Evolutionary conservation across 2,888 invertebrate genomes (phyloP).

Genomic region (Thymelicus lineola): DNA sequence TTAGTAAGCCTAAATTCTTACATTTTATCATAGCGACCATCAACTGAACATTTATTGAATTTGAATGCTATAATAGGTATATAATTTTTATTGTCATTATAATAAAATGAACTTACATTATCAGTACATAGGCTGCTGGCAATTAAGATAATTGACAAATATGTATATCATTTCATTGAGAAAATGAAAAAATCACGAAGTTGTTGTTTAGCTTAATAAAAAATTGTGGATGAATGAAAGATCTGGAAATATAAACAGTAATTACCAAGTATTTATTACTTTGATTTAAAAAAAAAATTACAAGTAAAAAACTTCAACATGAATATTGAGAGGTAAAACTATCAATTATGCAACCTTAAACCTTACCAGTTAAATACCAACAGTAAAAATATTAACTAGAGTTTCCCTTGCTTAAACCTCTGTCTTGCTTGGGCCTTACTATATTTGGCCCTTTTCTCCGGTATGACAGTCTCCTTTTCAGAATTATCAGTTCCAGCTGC

Average conservation of each 20-base stretch:
- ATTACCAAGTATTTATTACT: background rate
- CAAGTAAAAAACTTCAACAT: conserved; percentile 1
- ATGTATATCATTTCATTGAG: no score
- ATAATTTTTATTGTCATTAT: no score
- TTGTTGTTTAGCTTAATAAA: no score
- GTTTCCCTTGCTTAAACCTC: conserved; percentile 90
- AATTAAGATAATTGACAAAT: no score
- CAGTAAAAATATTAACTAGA: conserved; percentile 66
- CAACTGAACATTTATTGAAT: no score
- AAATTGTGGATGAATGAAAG: background rate
- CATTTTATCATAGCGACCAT: no score
- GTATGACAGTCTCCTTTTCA: conserved; percentile 64
- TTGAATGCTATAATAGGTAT: no score
- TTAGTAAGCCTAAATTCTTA: no score
- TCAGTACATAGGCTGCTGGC: no score
- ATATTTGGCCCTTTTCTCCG: conserved; percentile 83
- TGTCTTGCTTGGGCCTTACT: conserved; percentile 91
- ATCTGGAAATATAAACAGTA: background rate
- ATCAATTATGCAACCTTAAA: conserved; percentile 4
- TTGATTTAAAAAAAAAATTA: background rate
- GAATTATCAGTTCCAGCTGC: conserved; percentile 62
- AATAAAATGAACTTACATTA: no score
- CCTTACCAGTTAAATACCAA: conserved; percentile 1
- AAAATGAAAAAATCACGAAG: no score
- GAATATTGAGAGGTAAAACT: background rate